phyloP scores from a whole-genome alignment of 2,113 vertebrate species.

The Dolichotis patagonum region DNA sequence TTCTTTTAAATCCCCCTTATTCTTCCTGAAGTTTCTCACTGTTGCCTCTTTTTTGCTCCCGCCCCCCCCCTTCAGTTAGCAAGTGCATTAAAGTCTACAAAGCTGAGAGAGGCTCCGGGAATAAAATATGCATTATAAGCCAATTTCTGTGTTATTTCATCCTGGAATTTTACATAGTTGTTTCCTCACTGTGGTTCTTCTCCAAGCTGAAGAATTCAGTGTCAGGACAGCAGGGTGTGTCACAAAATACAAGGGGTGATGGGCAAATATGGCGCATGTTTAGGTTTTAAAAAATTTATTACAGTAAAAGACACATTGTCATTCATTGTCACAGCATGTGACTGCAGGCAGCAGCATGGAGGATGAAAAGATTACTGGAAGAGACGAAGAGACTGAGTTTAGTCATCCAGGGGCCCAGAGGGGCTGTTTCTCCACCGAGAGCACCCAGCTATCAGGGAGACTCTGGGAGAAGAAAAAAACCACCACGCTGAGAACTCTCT shows the following conservation, averaged over 20 bases:
- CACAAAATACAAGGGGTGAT: neutral
- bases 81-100: neutral
- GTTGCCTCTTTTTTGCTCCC: neutral
- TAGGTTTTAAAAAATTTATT: neutral
- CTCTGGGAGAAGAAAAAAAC: neutral
- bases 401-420: neutral
- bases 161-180: too few species aligned
- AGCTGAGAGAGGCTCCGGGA: neutral
- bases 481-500: neutral
- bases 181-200: neutral
- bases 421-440: neutral
- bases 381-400: neutral
- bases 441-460: neutral
- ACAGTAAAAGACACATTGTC: neutral
- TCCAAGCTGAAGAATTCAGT: neutral
- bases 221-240: neutral
- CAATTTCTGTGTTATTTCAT: neutral
- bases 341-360: neutral
- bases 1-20: slow-evolving; percentile 36
- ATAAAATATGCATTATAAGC: neutral
- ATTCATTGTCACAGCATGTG: neutral
- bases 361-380: neutral
- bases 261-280: neutral
- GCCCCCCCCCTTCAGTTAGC: neutral
- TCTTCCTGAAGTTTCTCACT: slow-evolving; percentile 50